Evolutionary conservation across 37 sponge, comb jelly and placozoan genomes (phyloP).

Genomic region (Chondrosia reniformis): DNA sequence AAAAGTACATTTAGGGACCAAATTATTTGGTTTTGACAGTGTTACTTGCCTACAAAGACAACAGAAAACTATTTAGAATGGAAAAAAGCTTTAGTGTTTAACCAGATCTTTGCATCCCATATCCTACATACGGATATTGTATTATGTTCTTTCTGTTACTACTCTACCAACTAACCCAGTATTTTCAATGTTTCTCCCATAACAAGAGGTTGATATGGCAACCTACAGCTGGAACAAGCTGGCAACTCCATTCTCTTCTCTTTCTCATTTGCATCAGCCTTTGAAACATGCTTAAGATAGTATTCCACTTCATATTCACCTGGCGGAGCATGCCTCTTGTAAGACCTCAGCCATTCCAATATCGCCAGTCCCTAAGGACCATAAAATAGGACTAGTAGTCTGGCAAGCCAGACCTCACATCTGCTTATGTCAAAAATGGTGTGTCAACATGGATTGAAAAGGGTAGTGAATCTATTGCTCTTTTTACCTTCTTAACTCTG

Average conservation of each 20-base stretch:
- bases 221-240: background rate
- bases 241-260: background rate
- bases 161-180: constrained; percentile 19
- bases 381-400: no score
- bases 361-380: constrained; percentile 42
- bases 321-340: constrained; percentile 33
- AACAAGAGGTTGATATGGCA: constrained; percentile 50
- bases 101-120: background rate
- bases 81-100: no score
- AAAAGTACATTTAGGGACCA: no score
- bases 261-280: no score
- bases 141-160: background rate
- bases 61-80: no score
- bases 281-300: background rate
- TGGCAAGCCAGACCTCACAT: no score
- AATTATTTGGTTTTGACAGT: no score
- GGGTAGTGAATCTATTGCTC: no score
- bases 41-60: no score
- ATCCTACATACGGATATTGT: background rate
- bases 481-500: no score
- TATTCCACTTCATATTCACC: constrained; percentile 29
- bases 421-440: no score
- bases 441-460: no score
- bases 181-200: constrained; percentile 31
- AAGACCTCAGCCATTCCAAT: constrained; percentile 35